Evolutionary conservation across 2,797 vertebrate species (phyloP), one percentile per base, ranked within the genome.

Genomic region (Sebastes oblongus): DNA sequence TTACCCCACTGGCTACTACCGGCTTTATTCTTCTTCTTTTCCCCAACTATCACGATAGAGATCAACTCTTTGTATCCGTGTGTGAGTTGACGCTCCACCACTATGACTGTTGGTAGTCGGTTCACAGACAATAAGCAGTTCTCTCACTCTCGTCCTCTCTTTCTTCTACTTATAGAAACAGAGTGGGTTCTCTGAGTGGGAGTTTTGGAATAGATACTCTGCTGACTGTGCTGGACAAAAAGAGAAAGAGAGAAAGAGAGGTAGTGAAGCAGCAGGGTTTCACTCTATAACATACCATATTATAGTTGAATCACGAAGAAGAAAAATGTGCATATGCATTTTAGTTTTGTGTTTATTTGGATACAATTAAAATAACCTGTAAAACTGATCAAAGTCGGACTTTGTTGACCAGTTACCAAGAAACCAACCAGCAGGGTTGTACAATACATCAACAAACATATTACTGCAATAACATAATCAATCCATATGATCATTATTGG

Each of bases 121-220:
- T 78, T 86, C 86, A 81, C 77, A 86, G 83, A 86, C 82, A 83
- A 79, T 82, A 85, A 85, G 83, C 84, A 30, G 27, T 66, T 80
- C 85, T 86, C 81, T 91, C 80, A 14, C 82, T 91, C 84, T 88
- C 70, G 27, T 76, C 71, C 69, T 82, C 68, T 71, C 69, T 75
- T 50, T 75, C 68, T 61, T 61, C 87, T 69, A 66, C 80, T 91
- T 87, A 83, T 92, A 92, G 91, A 89, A 91, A 87, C 81, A 81
- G 88, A 92, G 93, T 93, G 91, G 92, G 93, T 83, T 93, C 88
- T 86, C 72, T 81, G 88, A 89, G 93, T 93, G 92, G 92, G 92
- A 86, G 91, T 79, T 79, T 79, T 88, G 85, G 80, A 83, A 84
- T 89, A 83, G 81, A 90, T 76, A 62, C 84, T 81, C 82, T 89